Evolutionary conservation across 1,140 invertebrate species (phyloP).

Genomic region (Tenebrio molitor): DNA sequence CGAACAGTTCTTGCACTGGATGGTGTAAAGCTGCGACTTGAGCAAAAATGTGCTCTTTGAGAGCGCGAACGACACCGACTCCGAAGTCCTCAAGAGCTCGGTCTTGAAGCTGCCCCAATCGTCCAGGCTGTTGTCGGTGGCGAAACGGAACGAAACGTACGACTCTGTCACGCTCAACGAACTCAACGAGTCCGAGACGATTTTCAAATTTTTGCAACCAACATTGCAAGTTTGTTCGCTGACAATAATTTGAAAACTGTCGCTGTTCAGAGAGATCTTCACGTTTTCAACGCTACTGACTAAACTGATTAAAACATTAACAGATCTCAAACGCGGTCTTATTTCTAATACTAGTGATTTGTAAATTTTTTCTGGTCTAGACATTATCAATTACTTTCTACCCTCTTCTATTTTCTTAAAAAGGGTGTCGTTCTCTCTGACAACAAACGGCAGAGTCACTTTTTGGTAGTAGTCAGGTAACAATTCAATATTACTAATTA

Average conservation of each 20-base stretch:
- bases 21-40: constrained; percentile 61
- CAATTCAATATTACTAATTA: constrained; percentile 93
- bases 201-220: constrained; percentile 67
- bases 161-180: constrained; percentile 58
- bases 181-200: constrained; percentile 53
- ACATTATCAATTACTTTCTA: no score
- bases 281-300: constrained; percentile 65
- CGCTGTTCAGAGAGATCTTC: constrained; percentile 53
- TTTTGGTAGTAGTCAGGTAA: constrained; percentile 87
- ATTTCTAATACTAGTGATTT: constrained; percentile 70
- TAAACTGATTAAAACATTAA: constrained; percentile 71
- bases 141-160: constrained; percentile 59
- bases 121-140: constrained; percentile 52
- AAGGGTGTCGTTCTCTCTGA: constrained; percentile 74
- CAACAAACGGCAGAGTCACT: constrained; percentile 80
- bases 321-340: constrained; percentile 69
- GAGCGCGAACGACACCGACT: constrained; percentile 6
- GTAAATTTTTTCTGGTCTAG: constrained; percentile 52
- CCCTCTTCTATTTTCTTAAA: constrained; percentile 69
- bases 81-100: constrained; percentile 66
- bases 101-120: constrained; percentile 68
- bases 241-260: constrained; percentile 65
- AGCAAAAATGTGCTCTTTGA: constrained; percentile 64
- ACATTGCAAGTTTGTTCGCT: constrained; percentile 59
- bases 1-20: constrained; percentile 70